Conservation (phyloP, 2,888 invertebrate genomes). For the Drosophila hawaiiensis region DNA sequence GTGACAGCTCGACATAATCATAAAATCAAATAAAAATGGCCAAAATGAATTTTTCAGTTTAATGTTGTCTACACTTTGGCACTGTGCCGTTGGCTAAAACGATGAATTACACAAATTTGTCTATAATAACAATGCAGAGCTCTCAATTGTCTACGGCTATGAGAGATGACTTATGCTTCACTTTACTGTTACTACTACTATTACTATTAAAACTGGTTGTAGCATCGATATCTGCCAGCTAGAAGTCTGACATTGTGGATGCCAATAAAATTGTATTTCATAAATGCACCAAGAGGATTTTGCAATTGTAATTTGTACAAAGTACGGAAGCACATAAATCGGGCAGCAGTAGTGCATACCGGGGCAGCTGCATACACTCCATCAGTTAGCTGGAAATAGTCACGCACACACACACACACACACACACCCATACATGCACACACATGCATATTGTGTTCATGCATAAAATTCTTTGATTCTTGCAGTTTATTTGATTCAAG, state of each 20-base stretch:
- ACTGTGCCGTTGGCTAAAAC: neutral
- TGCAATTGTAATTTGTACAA: slow-evolving; percentile 77
- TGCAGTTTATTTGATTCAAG: slow-evolving; percentile 43
- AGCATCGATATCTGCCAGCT: slow-evolving; percentile 12
- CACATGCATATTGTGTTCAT: slow-evolving; percentile 28
- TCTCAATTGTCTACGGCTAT: slow-evolving; percentile 67
- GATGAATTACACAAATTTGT: slow-evolving; percentile 58
- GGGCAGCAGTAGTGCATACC: slow-evolving; percentile 19
- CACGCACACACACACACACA: slow-evolving; percentile 15
- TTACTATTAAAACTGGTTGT: slow-evolving; percentile 26
- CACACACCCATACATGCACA: neutral
- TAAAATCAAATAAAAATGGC: slow-evolving; percentile 32
- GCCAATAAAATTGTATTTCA: slow-evolving; percentile 56
- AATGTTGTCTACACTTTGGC: slow-evolving; percentile 19
- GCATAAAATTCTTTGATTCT: slow-evolving; percentile 64
- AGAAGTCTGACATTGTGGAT: slow-evolving; percentile 16
- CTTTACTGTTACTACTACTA: slow-evolving; percentile 2
- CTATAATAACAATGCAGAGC: slow-evolving; percentile 40
- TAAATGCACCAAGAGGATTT: slow-evolving; percentile 71
- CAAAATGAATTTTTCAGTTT: slow-evolving; percentile 30
- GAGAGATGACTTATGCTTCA: slow-evolving; percentile 51
- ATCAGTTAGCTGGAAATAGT: slow-evolving; percentile 60
- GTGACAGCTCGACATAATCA: neutral
- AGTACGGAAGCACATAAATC: slow-evolving; percentile 60
- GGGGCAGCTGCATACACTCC: slow-evolving; percentile 41